Conservation (phyloP, 2,113 vertebrate species). For the Prunella himalayana region DNA sequence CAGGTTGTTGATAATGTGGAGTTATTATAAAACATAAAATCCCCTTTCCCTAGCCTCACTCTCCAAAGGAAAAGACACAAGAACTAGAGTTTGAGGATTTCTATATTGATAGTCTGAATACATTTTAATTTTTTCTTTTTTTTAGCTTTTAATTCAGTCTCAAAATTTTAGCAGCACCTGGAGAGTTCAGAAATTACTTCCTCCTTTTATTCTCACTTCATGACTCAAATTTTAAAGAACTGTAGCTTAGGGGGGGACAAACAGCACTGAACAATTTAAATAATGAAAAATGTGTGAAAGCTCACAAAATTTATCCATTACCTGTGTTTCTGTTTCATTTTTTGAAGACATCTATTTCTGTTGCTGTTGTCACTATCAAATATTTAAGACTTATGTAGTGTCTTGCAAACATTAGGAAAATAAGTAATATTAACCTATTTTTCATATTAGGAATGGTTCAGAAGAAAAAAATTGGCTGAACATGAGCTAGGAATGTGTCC, state of each 20-base stretch:
- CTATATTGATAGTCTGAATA: background rate
- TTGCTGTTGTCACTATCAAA: background rate
- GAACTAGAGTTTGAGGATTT: background rate
- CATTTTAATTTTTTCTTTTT: background rate
- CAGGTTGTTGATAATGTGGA: background rate
- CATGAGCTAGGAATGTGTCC: background rate
- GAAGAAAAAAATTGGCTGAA: background rate
- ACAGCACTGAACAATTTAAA: background rate
- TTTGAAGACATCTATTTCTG: background rate
- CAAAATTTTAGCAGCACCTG: background rate
- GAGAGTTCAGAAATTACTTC: background rate
- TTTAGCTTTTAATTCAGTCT: background rate
- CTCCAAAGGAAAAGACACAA: background rate
- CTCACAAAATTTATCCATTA: background rate
- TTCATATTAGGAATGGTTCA: background rate
- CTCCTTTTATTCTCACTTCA: background rate
- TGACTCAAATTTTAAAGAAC: background rate
- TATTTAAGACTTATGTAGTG: background rate
- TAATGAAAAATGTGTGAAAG: background rate
- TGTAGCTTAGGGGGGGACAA: background rate
- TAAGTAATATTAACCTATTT: background rate
- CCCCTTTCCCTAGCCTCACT: background rate
- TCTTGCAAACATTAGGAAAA: background rate
- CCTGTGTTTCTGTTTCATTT: background rate
- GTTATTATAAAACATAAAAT: constrained; percentile 9